A percentile compares a stretch with the other conserved stretches of the same genome.
These are phyloP conservation scores for Columba livia DNA, from an alignment of 2,113 vertebrate genomes.

Conservation along the genomic window DNA sequence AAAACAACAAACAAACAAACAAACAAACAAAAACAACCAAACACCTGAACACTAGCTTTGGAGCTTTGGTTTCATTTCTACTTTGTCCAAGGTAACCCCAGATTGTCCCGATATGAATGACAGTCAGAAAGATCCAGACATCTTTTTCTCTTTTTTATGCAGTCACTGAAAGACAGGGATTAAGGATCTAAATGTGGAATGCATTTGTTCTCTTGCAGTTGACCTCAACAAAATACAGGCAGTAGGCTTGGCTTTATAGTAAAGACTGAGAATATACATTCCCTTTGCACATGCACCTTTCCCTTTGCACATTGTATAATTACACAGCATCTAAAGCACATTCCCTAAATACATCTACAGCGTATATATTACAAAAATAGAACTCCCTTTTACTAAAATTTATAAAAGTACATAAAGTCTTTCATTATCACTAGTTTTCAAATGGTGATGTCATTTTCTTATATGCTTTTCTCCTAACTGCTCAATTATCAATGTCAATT, in stretches of 20 bases:
- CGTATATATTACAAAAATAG: not conserved
- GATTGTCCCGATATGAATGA: not conserved
- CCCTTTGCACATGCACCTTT: not conserved
- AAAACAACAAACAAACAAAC: too few relatives aligned
- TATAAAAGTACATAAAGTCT: not conserved
- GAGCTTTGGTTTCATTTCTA: not conserved
- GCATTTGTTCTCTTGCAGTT: not conserved
- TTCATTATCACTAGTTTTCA: not conserved
- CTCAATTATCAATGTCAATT: not conserved
- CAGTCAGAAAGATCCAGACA: not conserved
- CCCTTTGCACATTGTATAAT: not conserved
- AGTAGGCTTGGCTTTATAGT: rapidly evolving
- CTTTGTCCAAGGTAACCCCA: not conserved
- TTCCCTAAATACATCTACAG: not conserved
- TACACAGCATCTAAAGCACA: not conserved
- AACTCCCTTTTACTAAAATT: not conserved
- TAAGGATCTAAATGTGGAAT: not conserved
- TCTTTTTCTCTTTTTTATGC: too few relatives aligned
- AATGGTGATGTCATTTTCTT: not conserved
- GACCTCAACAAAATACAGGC: not conserved
- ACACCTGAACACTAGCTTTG: not conserved
- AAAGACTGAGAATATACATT: not conserved
- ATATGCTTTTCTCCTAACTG: not conserved
- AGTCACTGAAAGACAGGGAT: not conserved
- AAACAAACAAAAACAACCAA: too few relatives aligned